Evolutionary conservation across 2,113 vertebrate species (phyloP).

Genomic region (Callopanchax toddi): DNA sequence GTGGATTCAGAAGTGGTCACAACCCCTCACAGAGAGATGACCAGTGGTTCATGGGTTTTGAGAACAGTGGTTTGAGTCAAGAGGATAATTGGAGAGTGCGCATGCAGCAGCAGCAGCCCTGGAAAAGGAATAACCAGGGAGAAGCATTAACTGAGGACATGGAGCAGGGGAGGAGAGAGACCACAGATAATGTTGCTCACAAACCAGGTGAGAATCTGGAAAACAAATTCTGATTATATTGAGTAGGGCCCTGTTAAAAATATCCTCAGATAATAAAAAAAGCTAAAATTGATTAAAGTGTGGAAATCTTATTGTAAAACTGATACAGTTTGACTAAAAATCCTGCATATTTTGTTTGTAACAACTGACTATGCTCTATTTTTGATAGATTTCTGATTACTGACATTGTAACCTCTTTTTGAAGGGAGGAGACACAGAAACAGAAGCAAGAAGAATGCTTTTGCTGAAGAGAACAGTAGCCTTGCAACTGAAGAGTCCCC

Average conservation of each 20-base stretch:
- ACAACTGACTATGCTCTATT: background rate
- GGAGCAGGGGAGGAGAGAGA: constrained; percentile 43
- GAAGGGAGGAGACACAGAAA: constrained; percentile 77
- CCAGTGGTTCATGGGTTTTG: constrained; percentile 74
- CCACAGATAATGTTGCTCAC: constrained; percentile 58
- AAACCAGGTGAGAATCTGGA: constrained; percentile 65
- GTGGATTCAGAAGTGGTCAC: constrained; percentile 75
- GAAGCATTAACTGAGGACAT: constrained; percentile 73
- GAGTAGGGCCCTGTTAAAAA: background rate
- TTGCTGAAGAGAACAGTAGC: constrained; percentile 77
- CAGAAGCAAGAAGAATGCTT: constrained; percentile 79
- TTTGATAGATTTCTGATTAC: background rate
- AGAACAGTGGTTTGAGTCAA: constrained; percentile 67
- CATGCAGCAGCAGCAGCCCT: constrained; percentile 54
- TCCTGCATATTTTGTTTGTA: too few species aligned
- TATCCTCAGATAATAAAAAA: background rate
- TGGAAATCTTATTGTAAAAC: too few species aligned
- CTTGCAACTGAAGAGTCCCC: constrained; percentile 82
- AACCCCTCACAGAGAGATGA: constrained; percentile 84
- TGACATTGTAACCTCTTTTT: background rate
- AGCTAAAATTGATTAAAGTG: too few species aligned
- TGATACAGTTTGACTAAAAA: too few species aligned
- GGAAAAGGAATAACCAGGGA: constrained; percentile 75
- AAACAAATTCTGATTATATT: background rate
- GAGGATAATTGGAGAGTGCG: constrained; percentile 84